A percentile compares a stretch with the other conserved stretches of the same genome.
Conservation (phyloP, 1,140 invertebrate species). For the Dinoponera quadriceps region DNA sequence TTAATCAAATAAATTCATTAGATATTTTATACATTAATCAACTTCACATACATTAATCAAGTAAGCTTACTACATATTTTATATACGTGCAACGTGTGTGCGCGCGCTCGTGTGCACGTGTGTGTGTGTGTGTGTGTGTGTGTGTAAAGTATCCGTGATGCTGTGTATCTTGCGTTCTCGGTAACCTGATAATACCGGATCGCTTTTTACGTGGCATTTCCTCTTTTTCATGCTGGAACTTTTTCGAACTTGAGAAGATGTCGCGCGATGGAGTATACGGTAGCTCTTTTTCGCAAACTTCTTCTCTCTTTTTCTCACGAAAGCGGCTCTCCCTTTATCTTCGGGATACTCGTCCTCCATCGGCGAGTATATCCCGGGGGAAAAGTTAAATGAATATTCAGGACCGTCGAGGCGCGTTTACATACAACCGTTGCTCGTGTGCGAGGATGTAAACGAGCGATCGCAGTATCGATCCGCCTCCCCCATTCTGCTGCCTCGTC, state of each 20-base stretch:
- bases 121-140: background rate
- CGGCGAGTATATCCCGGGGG: conserved; percentile 32
- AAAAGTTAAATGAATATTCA: conserved; percentile 64
- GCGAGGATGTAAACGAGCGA: conserved; percentile 53
- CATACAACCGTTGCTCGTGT: conserved; percentile 39
- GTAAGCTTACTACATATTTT: conserved; percentile 7
- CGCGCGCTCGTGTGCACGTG: background rate
- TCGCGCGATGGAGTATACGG: background rate
- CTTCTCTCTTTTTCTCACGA: background rate
- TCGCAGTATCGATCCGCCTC: conserved; percentile 45
- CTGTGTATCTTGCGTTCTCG: background rate
- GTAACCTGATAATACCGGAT: conserved; percentile 27
- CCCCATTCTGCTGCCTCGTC: background rate
- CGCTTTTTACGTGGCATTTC: background rate
- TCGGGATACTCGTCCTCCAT: conserved; percentile 45
- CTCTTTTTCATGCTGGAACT: conserved; percentile 3
- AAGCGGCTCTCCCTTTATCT: conserved; percentile 37
- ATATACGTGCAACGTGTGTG: background rate
- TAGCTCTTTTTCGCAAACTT: conserved; percentile 13
- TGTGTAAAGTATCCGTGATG: background rate
- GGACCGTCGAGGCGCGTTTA: conserved; percentile 42
- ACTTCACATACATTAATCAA: background rate
- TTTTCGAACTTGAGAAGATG: conserved; percentile 31
- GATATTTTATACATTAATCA: conserved; percentile 28
- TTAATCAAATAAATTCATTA: conserved; percentile 29